Percentiles rank a stretch among this genome's conserved stretches.
Conservation (phyloP, 2,888 invertebrate species). For the Cynaeus angustus region DNA sequence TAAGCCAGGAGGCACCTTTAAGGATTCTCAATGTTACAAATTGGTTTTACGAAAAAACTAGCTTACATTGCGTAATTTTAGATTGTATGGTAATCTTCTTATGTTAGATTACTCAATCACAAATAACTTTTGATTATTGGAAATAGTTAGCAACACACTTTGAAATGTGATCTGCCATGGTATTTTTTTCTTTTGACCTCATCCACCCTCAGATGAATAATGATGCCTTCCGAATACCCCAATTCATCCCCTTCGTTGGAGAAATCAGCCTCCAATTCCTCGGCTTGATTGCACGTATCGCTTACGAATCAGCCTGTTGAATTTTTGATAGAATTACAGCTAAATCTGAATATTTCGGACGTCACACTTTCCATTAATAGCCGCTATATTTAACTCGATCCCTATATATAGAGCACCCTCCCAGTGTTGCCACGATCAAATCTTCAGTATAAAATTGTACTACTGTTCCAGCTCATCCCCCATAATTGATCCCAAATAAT, state of each 20-base stretch:
- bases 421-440: not conserved
- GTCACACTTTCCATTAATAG: slow-evolving; percentile 1
- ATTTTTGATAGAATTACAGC: slow-evolving; percentile 4
- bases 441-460: not conserved
- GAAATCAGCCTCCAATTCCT: slow-evolving; percentile 5
- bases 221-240: not conserved
- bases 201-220: slow-evolving; percentile 13
- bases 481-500: slow-evolving; percentile 1
- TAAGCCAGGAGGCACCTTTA: not conserved
- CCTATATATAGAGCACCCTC: not conserved
- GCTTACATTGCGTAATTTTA: not conserved
- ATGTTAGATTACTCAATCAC: not conserved
- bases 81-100: not conserved
- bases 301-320: not conserved
- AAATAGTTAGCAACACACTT: too few species aligned
- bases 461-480: not conserved
- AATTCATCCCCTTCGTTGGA: not conserved
- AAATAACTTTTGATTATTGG: too few species aligned
- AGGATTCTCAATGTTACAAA: not conserved
- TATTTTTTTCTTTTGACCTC: too few species aligned
- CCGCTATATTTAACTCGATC: not conserved
- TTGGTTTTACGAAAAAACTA: not conserved
- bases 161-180: too few species aligned
- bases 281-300: slow-evolving; percentile 15
- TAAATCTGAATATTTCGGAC: not conserved